These are phyloP conservation scores for Anoplolepis gracilipes DNA, from an alignment of 1,140 invertebrate species.

Conservation along the genomic window DNA sequence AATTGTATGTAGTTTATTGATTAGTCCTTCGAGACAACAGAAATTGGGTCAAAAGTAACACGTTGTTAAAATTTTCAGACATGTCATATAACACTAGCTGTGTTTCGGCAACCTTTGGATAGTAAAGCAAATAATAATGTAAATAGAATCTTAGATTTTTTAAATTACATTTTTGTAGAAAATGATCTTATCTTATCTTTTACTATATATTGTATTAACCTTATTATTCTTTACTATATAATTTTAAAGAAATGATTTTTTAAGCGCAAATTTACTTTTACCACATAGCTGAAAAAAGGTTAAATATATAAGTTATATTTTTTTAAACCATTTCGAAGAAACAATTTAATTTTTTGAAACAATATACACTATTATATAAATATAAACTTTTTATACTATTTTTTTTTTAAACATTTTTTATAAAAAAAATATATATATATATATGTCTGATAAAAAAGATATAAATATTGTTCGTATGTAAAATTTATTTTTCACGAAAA, in stretches of 20 bases:
- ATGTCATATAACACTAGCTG: background rate
- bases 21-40: conserved; percentile 40
- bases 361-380: no score
- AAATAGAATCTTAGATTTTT: background rate
- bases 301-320: no score
- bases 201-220: background rate
- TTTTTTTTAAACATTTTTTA: no score
- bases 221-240: background rate
- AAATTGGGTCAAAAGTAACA: conserved; percentile 55
- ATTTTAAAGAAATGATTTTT: no score
- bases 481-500: background rate
- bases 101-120: background rate
- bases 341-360: no score
- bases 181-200: background rate
- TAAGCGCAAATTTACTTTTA: no score
- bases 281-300: no score
- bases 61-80: conserved; percentile 40
- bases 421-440: no score
- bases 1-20: conserved; percentile 56
- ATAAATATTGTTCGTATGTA: background rate
- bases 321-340: no score
- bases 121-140: background rate
- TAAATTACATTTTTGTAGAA: no score
- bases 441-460: no score
- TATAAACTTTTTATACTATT: no score